phyloP scores from a whole-genome alignment of 1,140 invertebrate species.

The Panulirus ornatus region DNA sequence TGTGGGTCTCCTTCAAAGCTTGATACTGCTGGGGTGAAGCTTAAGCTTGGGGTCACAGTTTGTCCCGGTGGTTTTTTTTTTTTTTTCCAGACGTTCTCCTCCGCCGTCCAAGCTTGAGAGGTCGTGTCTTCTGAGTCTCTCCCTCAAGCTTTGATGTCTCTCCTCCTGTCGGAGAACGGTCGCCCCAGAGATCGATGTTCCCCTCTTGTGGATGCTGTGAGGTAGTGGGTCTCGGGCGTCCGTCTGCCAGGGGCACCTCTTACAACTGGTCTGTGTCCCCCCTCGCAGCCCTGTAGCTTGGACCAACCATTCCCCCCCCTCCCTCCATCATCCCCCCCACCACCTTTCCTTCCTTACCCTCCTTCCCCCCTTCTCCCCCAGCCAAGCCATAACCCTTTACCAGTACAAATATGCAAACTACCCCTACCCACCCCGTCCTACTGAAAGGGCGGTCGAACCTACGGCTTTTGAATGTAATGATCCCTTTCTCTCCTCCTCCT shows the following conservation, averaged over 20 bases:
- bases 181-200: no score
- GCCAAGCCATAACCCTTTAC: slow-evolving; percentile 40
- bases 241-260: slow-evolving; percentile 11
- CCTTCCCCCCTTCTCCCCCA: neutral
- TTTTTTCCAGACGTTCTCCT: no score
- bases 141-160: no score
- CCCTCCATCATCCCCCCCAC: neutral
- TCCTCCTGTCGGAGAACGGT: no score
- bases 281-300: slow-evolving; percentile 1
- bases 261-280: slow-evolving; percentile 42
- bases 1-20: neutral
- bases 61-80: no score
- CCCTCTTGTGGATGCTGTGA: no score
- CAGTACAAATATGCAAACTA: slow-evolving; percentile 58
- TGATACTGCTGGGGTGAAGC: neutral
- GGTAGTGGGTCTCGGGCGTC: neutral
- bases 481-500: slow-evolving; percentile 13
- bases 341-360: neutral
- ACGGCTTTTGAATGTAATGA: slow-evolving; percentile 53
- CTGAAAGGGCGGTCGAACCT: slow-evolving; percentile 27
- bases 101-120: no score
- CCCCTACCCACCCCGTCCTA: slow-evolving; percentile 9
- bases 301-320: neutral
- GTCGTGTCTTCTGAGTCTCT: no score
- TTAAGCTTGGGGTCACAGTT: no score